These are phyloP conservation scores for Nemoura dubitans DNA, from an alignment of 2,888 invertebrate species.

Conservation along the genomic window DNA sequence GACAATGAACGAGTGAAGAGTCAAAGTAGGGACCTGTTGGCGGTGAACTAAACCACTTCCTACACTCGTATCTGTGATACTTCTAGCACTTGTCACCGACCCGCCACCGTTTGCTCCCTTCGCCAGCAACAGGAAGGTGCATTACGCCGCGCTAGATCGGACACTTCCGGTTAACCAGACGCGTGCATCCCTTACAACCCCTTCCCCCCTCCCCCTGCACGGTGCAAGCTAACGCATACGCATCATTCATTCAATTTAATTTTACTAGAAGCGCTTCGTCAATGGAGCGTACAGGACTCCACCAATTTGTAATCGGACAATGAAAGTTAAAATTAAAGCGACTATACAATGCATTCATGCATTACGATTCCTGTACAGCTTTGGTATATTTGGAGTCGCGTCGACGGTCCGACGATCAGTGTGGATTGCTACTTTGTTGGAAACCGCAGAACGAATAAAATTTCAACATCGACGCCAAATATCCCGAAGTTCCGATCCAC, in stretches of 20 bases:
- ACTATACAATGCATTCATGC: neutral
- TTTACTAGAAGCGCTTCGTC: neutral
- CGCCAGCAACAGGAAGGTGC: slow-evolving; percentile 13
- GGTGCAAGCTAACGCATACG: slow-evolving; percentile 1
- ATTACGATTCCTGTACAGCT: neutral
- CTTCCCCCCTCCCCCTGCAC: slow-evolving; percentile 9
- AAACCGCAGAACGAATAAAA: neutral
- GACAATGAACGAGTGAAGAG: neutral
- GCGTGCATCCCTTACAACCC: slow-evolving; percentile 4
- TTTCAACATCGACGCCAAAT: too few relatives aligned
- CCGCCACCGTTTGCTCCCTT: slow-evolving; percentile 1
- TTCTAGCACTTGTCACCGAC: neutral
- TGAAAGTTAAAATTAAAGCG: neutral
- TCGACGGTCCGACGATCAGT: too few relatives aligned
- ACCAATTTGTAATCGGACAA: neutral
- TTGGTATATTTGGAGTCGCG: neutral
- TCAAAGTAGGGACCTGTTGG: neutral
- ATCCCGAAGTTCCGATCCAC: neutral
- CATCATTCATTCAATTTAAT: slow-evolving; percentile 19
- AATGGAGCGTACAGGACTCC: neutral
- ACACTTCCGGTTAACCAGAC: neutral
- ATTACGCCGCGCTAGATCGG: slow-evolving; percentile 15
- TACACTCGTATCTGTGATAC: neutral
- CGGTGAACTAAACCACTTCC: neutral
- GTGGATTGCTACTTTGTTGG: neutral